Evolutionary conservation across 2,113 vertebrate genomes (phyloP).

Genomic region (Bagarius yarrelli): DNA sequence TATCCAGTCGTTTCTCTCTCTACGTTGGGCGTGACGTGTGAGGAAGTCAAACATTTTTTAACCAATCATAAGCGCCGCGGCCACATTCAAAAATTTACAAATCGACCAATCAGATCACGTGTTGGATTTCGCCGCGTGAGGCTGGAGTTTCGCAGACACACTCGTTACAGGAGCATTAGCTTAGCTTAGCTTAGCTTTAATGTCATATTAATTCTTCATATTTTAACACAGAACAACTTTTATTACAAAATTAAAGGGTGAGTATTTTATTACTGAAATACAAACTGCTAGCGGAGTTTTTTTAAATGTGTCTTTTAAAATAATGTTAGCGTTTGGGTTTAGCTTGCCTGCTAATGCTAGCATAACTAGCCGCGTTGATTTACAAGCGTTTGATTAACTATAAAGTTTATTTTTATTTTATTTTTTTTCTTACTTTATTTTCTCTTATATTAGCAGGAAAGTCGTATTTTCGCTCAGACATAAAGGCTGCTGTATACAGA

Average conservation of each 20-base stretch:
- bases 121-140: neutral
- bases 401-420: neutral
- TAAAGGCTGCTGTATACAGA: too few relatives aligned
- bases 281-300: too few relatives aligned
- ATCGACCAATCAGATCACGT: constrained; percentile 60
- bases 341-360: constrained; percentile 1
- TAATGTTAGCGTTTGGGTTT: neutral
- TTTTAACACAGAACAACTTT: neutral
- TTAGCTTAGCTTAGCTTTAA: neutral
- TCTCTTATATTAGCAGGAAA: too few relatives aligned
- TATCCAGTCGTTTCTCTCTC: too few relatives aligned
- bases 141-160: neutral
- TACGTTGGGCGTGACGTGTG: neutral
- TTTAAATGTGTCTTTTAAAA: too few relatives aligned
- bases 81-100: constrained; percentile 57
- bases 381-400: neutral
- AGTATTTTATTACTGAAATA: neutral
- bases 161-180: neutral
- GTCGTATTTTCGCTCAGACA: too few relatives aligned
- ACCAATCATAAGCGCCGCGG: constrained; percentile 58
- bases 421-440: neutral
- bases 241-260: neutral
- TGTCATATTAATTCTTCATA: neutral
- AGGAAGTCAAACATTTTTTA: neutral
- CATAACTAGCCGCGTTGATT: neutral